Evolutionary conservation across 2,797 vertebrate genomes (phyloP).

Genomic region (Urophycis tenuis): DNA sequence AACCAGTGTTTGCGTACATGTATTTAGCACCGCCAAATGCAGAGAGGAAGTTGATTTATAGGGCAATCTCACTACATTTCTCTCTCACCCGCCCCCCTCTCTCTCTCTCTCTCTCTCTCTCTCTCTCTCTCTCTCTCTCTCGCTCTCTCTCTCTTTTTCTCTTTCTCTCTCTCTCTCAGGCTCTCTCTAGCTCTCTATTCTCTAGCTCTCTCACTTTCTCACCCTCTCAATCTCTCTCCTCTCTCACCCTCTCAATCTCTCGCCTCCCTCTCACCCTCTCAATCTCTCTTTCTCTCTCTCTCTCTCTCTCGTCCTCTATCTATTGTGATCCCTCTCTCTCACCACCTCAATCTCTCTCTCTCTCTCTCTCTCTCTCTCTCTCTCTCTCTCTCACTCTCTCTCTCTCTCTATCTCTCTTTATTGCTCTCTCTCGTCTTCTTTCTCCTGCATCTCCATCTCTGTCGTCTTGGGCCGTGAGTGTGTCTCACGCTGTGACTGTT

Average conservation of each 20-base stretch:
- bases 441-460: conserved; percentile 1
- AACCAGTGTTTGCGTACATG: conserved; percentile 45
- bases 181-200: too few species aligned
- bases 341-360: neutral
- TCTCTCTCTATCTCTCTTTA: neutral
- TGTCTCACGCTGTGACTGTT: neutral
- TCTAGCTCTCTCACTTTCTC: neutral
- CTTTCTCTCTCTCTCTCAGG: neutral
- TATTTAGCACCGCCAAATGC: conserved; percentile 36
- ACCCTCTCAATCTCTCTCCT: conserved; percentile 8
- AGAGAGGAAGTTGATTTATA: conserved; percentile 35
- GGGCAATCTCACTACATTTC: conserved; percentile 18
- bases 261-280: neutral
- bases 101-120: conserved; percentile 8
- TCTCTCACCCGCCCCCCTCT: neutral
- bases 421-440: neutral
- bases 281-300: neutral
- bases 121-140: neutral
- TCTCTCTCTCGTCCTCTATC: neutral
- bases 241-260: too few species aligned
- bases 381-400: neutral
- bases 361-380: conserved; percentile 8
- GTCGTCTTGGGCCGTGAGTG: neutral
- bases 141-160: neutral
- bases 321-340: neutral